These are phyloP conservation scores for Hirudo medicinalis DNA, from an alignment of 1,140 invertebrate genomes.

Conservation along the genomic window DNA sequence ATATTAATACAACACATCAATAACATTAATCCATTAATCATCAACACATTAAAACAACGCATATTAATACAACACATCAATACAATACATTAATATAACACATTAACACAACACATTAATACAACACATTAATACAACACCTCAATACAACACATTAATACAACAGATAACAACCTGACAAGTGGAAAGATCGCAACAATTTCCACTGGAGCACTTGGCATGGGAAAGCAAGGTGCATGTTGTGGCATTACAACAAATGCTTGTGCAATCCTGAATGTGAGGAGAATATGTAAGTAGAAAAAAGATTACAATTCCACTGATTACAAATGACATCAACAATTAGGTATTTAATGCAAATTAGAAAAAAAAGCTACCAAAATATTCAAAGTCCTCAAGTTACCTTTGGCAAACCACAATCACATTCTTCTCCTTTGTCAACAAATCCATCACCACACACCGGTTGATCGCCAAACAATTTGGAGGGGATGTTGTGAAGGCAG, in stretches of 20 bases:
- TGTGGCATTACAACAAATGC: slow-evolving; percentile 73
- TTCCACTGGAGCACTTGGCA: slow-evolving; percentile 77
- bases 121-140: too few species aligned
- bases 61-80: too few species aligned
- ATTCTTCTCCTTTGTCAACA: slow-evolving; percentile 83
- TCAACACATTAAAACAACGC: too few species aligned
- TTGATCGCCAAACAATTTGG: slow-evolving; percentile 54
- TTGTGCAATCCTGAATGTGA: slow-evolving; percentile 54
- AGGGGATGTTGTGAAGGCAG: slow-evolving; percentile 63
- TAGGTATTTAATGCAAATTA: too few species aligned
- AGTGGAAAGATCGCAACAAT: slow-evolving; percentile 73
- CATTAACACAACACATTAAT: too few species aligned
- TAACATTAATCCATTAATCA: too few species aligned
- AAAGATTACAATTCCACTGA: not conserved
- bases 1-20: too few species aligned
- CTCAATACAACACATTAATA: not conserved
- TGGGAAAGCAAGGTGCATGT: slow-evolving; percentile 74
- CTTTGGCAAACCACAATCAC: slow-evolving; percentile 59
- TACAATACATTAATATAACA: too few species aligned
- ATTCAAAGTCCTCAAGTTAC: slow-evolving; percentile 19
- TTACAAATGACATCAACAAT: too few species aligned
- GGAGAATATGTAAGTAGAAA: not conserved
- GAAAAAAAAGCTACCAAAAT: too few species aligned
- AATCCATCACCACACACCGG: slow-evolving; percentile 87
- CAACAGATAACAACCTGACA: slow-evolving; percentile 48